phyloP scores from a whole-genome alignment of 2,113 vertebrate species.

The Corvus hawaiiensis region DNA sequence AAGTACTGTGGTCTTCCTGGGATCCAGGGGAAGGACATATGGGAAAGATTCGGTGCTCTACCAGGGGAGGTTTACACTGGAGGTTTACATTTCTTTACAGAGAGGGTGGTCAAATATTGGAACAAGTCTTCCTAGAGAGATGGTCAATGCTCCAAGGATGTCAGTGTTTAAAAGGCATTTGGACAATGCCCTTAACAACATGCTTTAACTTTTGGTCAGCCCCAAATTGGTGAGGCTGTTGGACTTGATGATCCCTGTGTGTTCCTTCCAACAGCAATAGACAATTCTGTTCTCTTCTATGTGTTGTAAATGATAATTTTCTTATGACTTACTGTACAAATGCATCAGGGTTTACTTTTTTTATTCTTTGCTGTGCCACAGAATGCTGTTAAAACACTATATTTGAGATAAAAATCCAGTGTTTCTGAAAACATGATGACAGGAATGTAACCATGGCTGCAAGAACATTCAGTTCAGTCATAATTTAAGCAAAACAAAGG shows the following conservation, averaged over 20 bases:
- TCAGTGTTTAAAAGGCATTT: neutral
- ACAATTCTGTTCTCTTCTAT: neutral
- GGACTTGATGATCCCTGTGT: neutral
- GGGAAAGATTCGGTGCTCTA: neutral
- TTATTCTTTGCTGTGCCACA: neutral
- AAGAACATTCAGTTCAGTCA: neutral
- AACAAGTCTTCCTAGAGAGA: neutral
- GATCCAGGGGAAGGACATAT: accelerated
- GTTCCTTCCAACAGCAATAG: neutral
- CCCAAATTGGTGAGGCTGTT: neutral
- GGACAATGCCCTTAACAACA: neutral
- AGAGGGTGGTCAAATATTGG: neutral
- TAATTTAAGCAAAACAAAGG: neutral
- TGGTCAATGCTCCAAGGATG: accelerated
- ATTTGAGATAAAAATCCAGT: neutral
- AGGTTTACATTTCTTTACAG: neutral
- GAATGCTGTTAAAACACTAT: neutral
- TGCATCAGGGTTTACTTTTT: neutral
- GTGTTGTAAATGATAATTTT: neutral
- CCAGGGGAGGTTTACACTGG: neutral
- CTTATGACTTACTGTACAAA: neutral
- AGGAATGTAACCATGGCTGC: neutral
- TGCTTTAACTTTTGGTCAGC: neutral
- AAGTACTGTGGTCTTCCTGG: neutral
- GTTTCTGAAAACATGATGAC: conserved; percentile 12